Evolutionary conservation across 2,888 invertebrate genomes (phyloP).

Genomic region (Craniophora ligustri): DNA sequence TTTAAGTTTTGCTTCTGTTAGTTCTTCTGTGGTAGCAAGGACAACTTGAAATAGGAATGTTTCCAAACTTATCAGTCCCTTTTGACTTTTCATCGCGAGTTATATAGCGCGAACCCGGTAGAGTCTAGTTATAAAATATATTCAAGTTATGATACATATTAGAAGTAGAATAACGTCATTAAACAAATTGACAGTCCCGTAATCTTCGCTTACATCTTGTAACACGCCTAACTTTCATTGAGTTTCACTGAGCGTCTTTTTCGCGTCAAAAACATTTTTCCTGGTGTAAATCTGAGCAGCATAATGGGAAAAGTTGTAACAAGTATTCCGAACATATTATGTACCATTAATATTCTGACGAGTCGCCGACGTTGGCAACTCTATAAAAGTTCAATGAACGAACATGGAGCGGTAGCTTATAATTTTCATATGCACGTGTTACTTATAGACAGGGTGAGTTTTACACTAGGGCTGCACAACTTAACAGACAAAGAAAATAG

Average conservation of each 20-base stretch:
- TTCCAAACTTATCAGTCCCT: background rate
- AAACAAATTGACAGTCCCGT: conserved; percentile 51
- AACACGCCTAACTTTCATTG: conserved; percentile 73
- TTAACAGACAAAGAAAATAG: too few relatives aligned
- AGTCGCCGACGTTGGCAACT: conserved; percentile 75
- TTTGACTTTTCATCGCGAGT: background rate
- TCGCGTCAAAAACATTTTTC: conserved; percentile 76
- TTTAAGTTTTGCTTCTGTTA: too few relatives aligned
- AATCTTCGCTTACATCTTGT: conserved; percentile 61
- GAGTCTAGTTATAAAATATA: background rate
- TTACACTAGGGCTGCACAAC: background rate
- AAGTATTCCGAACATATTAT: conserved; percentile 86
- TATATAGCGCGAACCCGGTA: background rate
- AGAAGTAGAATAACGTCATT: conserved; percentile 2
- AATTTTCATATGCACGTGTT: conserved; percentile 62
- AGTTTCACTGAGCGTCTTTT: conserved; percentile 69
- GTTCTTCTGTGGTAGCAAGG: background rate
- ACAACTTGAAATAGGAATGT: background rate
- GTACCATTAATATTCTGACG: conserved; percentile 85
- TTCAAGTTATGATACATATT: background rate
- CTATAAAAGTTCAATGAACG: conserved; percentile 81
- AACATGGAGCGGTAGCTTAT: conserved; percentile 63
- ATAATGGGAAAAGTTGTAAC: conserved; percentile 88
- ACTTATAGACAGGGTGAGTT: conserved; percentile 2
- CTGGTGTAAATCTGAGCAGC: conserved; percentile 78